Percentiles rank a stretch among this genome's conserved stretches.
These are phyloP conservation scores for Mythimna impura DNA, from an alignment of 2,888 invertebrate genomes.

Conservation along the genomic window DNA sequence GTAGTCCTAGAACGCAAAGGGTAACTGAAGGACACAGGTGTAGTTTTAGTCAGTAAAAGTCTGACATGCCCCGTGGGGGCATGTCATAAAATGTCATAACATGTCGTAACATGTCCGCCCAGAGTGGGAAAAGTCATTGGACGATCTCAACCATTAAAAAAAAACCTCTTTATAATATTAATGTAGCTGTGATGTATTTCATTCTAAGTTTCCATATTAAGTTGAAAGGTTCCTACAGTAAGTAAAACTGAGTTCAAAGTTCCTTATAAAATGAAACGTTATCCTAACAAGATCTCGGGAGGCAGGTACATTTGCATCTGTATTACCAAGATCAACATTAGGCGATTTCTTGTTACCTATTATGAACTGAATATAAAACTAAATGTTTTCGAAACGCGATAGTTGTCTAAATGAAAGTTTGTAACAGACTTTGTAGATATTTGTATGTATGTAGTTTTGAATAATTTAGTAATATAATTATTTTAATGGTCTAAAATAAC, in stretches of 20 bases:
- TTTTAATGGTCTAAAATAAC: conserved; percentile 30
- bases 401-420: conserved; percentile 33
- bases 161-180: no score
- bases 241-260: background rate
- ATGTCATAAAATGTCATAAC: no score
- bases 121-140: no score
- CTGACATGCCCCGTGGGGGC: no score
- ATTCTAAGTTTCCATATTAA: background rate
- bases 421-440: conserved; percentile 9
- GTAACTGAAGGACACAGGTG: no score
- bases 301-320: conserved; percentile 31
- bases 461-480: conserved; percentile 37
- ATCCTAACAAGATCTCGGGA: conserved; percentile 10
- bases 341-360: conserved; percentile 17
- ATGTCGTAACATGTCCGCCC: no score
- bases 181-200: no score
- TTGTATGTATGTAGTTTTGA: conserved; percentile 12
- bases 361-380: conserved; percentile 27
- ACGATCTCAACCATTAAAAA: no score
- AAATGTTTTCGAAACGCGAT: conserved; percentile 39
- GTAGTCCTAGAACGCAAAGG: no score
- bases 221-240: background rate
- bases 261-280: conserved; percentile 11
- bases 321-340: conserved; percentile 35
- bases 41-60: no score